A percentile compares a stretch with the other conserved stretches of the same genome.
These are phyloP conservation scores for Drymonia ruficornis DNA, from an alignment of 2,888 invertebrate genomes.

Conservation along the genomic window DNA sequence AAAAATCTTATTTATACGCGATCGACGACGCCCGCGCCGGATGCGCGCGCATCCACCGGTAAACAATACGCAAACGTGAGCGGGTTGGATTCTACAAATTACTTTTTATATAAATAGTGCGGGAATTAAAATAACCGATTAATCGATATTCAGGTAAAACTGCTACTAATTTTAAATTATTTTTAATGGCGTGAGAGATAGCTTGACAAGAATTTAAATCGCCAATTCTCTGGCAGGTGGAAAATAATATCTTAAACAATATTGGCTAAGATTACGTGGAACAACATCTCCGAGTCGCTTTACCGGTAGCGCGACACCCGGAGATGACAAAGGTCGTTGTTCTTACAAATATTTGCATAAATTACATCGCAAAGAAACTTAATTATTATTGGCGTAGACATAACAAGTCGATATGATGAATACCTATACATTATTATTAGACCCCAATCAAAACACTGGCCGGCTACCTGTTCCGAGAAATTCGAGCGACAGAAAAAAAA, in stretches of 20 bases:
- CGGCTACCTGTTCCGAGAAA: conserved; percentile 74
- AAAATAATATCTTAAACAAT: neutral
- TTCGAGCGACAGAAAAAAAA: conserved; percentile 51
- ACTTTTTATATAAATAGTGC: conserved; percentile 23
- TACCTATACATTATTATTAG: conserved; percentile 43
- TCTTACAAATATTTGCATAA: conserved; percentile 69
- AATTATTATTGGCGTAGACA: conserved; percentile 53
- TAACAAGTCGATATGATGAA: conserved; percentile 33
- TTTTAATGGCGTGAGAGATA: neutral
- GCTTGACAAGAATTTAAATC: neutral
- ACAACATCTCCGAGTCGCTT: conserved; percentile 5
- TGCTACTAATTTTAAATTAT: neutral
- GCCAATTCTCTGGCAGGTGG: neutral
- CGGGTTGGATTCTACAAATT: conserved; percentile 35
- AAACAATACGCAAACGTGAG: conserved; percentile 59
- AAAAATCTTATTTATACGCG: conserved; percentile 67
- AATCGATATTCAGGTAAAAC: neutral
- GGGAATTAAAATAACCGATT: neutral
- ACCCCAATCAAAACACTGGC: conserved; percentile 53
- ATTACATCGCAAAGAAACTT: conserved; percentile 51
- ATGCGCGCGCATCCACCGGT: conserved; percentile 47
- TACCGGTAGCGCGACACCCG: conserved; percentile 36
- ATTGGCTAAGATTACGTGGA: neutral
- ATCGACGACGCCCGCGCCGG: conserved; percentile 51
- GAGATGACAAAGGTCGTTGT: conserved; percentile 64